Conservation (phyloP, 2,888 invertebrate genomes). For the Thereva nobilitata region DNA sequence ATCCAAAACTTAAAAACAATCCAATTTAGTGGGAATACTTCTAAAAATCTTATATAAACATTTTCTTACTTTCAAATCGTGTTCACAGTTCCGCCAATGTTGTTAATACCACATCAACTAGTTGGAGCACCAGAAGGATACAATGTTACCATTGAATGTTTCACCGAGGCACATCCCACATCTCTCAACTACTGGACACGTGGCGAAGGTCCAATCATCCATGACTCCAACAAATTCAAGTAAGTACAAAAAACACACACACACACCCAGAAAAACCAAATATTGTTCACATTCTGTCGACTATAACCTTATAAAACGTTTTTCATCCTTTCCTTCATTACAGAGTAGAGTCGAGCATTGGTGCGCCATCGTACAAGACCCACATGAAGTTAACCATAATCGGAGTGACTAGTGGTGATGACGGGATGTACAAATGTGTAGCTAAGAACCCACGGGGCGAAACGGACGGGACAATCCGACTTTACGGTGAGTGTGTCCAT, state of each 20-base stretch:
- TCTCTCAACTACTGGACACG: constrained; percentile 90
- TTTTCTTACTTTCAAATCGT: neutral
- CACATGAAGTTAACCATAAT: constrained; percentile 84
- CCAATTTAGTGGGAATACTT: too few relatives aligned
- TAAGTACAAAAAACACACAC: constrained; percentile 49
- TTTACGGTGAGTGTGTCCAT: constrained; percentile 72
- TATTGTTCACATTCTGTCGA: constrained; percentile 17
- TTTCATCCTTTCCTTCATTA: constrained; percentile 1
- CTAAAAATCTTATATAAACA: too few relatives aligned
- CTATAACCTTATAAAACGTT: constrained; percentile 2
- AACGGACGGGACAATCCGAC: constrained; percentile 84
- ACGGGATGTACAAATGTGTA: constrained; percentile 82
- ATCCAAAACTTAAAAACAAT: too few relatives aligned
- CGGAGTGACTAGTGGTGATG: constrained; percentile 77
- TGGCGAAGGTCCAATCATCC: constrained; percentile 86
- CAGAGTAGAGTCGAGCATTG: constrained; percentile 68
- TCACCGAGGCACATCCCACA: constrained; percentile 90
- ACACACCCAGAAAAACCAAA: constrained; percentile 7
- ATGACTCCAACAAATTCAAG: constrained; percentile 80
- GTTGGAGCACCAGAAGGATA: constrained; percentile 83
- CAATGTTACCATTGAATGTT: constrained; percentile 85
- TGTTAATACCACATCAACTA: constrained; percentile 88
- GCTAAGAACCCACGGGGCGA: constrained; percentile 88
- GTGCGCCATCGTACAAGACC: constrained; percentile 77
- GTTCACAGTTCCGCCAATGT: constrained; percentile 81